Conservation (phyloP, 1,140 invertebrate species). For the Cheumatopsyche charites region DNA sequence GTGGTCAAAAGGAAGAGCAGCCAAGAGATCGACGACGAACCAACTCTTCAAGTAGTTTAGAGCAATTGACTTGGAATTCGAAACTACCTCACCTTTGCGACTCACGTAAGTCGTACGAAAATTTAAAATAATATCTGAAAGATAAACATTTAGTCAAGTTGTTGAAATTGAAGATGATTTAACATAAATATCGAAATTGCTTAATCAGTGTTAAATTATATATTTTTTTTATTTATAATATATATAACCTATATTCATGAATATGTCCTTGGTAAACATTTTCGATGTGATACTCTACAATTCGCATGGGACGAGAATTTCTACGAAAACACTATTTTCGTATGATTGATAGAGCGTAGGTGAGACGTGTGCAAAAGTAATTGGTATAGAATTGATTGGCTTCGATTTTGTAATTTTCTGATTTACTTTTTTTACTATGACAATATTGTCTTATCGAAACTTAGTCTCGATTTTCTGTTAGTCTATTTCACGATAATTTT, state of each 20-base stretch:
- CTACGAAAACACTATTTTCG: background rate
- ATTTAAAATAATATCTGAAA: constrained; percentile 95
- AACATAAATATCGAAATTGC: background rate
- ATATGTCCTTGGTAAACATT: too few species aligned
- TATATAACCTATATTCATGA: too few species aligned
- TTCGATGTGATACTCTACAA: background rate
- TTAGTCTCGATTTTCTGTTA: too few species aligned
- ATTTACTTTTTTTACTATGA: background rate
- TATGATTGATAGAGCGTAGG: too few species aligned
- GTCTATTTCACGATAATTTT: too few species aligned
- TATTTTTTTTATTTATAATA: too few species aligned
- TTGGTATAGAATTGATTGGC: background rate
- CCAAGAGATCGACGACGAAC: constrained; percentile 94
- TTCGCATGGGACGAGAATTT: background rate
- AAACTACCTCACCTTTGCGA: constrained; percentile 98
- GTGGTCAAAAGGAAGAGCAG: constrained; percentile 96
- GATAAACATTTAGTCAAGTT: too few species aligned
- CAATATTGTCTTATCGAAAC: too few species aligned
- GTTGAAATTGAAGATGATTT: background rate
- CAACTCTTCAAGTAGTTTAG: constrained; percentile 93
- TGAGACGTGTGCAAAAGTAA: background rate
- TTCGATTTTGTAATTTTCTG: background rate
- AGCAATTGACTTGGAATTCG: constrained; percentile 85
- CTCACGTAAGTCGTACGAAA: constrained; percentile 99
- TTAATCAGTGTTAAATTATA: background rate